A percentile compares a stretch with the other conserved stretches of the same genome.
Conservation (phyloP, 92 coral and sea anemone species). For the Epizoanthus rinbou region DNA sequence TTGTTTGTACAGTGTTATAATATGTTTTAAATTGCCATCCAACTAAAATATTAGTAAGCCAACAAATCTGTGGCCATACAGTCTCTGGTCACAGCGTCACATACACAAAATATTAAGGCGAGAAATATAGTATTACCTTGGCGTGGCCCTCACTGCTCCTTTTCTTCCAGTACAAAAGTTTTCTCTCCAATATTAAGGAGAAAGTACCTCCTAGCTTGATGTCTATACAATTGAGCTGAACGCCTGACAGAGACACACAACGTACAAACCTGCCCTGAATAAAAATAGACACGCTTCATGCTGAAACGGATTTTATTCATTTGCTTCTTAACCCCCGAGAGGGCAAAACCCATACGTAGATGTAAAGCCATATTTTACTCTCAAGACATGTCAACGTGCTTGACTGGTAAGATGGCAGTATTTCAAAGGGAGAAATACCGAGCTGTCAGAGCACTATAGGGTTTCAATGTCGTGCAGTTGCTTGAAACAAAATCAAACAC, state of each 20-base stretch:
- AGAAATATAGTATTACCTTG: slow-evolving; percentile 12
- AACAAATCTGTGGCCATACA: background rate
- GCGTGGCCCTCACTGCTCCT: background rate
- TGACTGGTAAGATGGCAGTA: slow-evolving; percentile 67
- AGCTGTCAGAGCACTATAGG: slow-evolving; percentile 61
- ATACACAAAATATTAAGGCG: background rate
- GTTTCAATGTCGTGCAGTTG: slow-evolving; percentile 36
- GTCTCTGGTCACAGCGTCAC: background rate
- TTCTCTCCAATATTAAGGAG: background rate
- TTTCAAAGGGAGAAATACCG: slow-evolving; percentile 49
- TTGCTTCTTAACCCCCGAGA: slow-evolving; percentile 36
- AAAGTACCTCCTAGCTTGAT: slow-evolving; percentile 15
- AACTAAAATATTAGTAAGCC: background rate
- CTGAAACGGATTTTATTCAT: slow-evolving; percentile 39
- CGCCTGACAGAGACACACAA: slow-evolving; percentile 17
- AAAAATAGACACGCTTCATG: slow-evolving; percentile 29
- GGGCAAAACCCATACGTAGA: slow-evolving; percentile 35
- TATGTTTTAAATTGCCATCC: background rate
- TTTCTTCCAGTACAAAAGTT: background rate
- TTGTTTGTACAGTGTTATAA: background rate
- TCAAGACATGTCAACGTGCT: slow-evolving; percentile 69
- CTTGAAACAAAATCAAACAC: slow-evolving; percentile 7
- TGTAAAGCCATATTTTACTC: slow-evolving; percentile 84
- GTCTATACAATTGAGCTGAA: slow-evolving; percentile 8
- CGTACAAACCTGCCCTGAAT: slow-evolving; percentile 1